Base-by-base conservation (phyloP, 2,113 vertebrate species). In the Grammomys surdaster region DNA sequence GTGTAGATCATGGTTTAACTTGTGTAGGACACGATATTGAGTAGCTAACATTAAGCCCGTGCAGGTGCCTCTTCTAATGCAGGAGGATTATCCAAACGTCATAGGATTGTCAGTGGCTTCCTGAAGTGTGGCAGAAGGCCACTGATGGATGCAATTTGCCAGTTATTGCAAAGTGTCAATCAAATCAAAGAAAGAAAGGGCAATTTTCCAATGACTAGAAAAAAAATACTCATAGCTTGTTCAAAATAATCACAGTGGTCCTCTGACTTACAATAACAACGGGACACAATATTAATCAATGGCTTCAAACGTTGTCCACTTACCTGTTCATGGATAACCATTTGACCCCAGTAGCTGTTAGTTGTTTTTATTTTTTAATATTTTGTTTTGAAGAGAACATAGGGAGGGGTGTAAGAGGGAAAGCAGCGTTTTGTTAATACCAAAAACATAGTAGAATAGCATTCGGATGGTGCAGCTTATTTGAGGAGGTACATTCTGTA, bases 341-440 rank as follows among this genome's bases (percentile, higher is more conserved):
- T 91, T 80, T 93, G 70, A 86, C 67, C 90, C 54, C 43, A 8
- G 72, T 17, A 92, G 40, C 51, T 72, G 31, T 16, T 60, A 19
- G n/a, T n/a, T n/a, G 10, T 80, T 13, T 75, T 90, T 63, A 9
- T 88, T 95, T 84, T 84, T 90, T 76, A 69, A 80, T 8, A 67
- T 56, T 85, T 92, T 75, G 56, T 92, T 70, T 26, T 26, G 31
- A 75, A 73, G 63, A 90, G 58, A 85, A 94, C 96, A 87, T 4
- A 0, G 20, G 43, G 63, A 85, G 11, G 1, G 8, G 70, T 56
- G 3, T 46, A 54, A 81, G 82, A 93, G 46, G 60, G 94, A 97
- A 95, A 97, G 8, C 9, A 2, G 20, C 48, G 60, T 40, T 82
- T 95, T 94, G 73, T 31, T 93, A 81, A 31, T 70, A 78, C 1